Evolutionary conservation across 2,113 vertebrate genomes (phyloP), one percentile per base, ranked within the genome.

Genomic region (Phyllostomus hastatus): DNA sequence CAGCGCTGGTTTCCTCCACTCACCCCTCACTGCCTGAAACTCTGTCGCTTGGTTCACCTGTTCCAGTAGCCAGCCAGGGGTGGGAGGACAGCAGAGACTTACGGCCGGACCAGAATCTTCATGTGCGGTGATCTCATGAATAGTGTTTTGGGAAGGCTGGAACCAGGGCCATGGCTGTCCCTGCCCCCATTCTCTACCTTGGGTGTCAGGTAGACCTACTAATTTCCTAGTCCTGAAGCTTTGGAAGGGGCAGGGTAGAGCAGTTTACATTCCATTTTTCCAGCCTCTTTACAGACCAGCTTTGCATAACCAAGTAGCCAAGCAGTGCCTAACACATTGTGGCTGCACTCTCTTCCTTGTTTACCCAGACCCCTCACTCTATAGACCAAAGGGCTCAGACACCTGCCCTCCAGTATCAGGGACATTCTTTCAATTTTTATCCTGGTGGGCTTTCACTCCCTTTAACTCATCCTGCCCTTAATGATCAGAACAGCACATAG

Each of bases 191-290:
- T 10, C 33, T 2, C 19, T 3, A 14, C 17, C 54, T 28, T 20
- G 78, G 78, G 19, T 79, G 28, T 59, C 31, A 10, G 43, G 38
- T n/a, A 33, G 19, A 87, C 24, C 10, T n/a, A 6, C 41, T 61
- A 4, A 26, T 41, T 91, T 88, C 72, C 61, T 3, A 66, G 35
- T 43, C 64, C 59, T 35, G 10, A 70, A 61, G 31, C 14, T 90
- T 90, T 73, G 75, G 70, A 66, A 91, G 61, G 75, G 82, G 15
- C 48, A 70, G 46, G 17, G 16, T 57, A 67, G 87, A 96, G 54
- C 73, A 81, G 28, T 69, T 46, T 52, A 52, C 43, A 16, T 87
- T 93, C 22, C 28, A 1, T 76, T 80, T 96, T 86, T 28, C 43
- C 41, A 89, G 54, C 10, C 31, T 31, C 11, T 81, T 88, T 69